Conservation (phyloP, 1,140 invertebrate species). For the Tetragnatha versicolor region DNA sequence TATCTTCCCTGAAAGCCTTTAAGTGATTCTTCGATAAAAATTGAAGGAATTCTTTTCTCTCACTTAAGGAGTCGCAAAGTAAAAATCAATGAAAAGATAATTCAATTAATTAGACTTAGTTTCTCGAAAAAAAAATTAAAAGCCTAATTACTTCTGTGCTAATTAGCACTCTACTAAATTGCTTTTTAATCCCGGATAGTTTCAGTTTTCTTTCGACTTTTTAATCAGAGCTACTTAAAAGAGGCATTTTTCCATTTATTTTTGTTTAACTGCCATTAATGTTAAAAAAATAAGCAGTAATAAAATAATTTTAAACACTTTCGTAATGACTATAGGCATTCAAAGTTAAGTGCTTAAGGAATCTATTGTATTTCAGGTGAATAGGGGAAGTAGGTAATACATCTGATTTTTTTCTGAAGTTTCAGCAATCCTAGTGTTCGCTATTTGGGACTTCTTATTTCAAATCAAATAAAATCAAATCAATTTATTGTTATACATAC, state of each 20-base stretch:
- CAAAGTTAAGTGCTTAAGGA: no score
- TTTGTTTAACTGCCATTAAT: background rate
- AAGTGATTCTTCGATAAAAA: no score
- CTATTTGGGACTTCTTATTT: no score
- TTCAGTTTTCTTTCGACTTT: background rate
- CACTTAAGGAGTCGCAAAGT: no score
- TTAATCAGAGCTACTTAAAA: background rate
- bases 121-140: background rate
- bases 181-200: slow-evolving; percentile 3
- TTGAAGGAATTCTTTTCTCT: no score
- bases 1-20: no score
- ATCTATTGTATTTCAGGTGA: no score
- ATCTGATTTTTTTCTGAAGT: no score
- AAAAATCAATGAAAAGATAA: background rate
- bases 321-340: background rate
- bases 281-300: background rate
- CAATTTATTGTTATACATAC: no score
- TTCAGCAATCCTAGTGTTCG: no score
- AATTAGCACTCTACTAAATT: background rate
- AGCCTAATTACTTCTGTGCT: background rate
- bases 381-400: background rate
- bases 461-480: no score
- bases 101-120: background rate
- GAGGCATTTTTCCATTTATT: background rate
- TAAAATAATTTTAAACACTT: background rate